Evolutionary conservation across 2,113 vertebrate genomes (phyloP).

Genomic region (Pholis gunnellus): DNA sequence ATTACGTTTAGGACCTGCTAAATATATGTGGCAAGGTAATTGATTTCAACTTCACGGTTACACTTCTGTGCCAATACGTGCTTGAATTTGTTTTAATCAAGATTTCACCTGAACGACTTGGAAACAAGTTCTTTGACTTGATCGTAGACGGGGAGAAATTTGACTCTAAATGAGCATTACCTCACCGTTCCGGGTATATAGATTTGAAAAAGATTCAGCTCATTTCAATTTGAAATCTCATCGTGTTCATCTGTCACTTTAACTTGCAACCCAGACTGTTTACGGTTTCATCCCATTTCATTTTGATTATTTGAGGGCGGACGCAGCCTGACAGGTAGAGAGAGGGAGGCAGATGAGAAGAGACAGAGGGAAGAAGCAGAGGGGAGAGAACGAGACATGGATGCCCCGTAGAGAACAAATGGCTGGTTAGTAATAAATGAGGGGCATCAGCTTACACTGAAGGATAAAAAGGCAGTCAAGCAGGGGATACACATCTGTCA

Average conservation of each 20-base stretch:
- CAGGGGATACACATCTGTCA: constrained; percentile 75
- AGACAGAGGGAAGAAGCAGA: constrained; percentile 37
- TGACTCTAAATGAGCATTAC: constrained; percentile 33
- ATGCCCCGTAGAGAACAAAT: constrained; percentile 72
- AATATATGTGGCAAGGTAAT: constrained; percentile 2
- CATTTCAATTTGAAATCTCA: constrained; percentile 25
- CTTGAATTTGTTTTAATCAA: constrained; percentile 13
- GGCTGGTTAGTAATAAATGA: constrained; percentile 77
- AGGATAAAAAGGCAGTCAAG: constrained; percentile 74
- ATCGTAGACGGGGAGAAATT: neutral
- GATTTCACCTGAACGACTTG: neutral
- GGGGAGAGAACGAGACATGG: constrained; percentile 29
- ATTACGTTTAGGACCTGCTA: constrained; percentile 29
- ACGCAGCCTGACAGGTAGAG: constrained; percentile 42
- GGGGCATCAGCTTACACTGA: constrained; percentile 76
- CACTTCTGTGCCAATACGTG: neutral
- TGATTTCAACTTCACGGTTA: constrained; percentile 7
- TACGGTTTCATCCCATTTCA: constrained; percentile 55
- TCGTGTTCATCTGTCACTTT: constrained; percentile 47
- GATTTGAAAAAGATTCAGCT: constrained; percentile 10
- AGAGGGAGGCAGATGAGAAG: constrained; percentile 38
- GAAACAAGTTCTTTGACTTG: neutral
- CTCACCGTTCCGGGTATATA: neutral
- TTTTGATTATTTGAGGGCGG: constrained; percentile 33
- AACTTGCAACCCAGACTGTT: constrained; percentile 32